These are phyloP conservation scores for Rousettus madagascariensis DNA, from an alignment of 2,797 vertebrate genomes.

Conservation along the genomic window DNA sequence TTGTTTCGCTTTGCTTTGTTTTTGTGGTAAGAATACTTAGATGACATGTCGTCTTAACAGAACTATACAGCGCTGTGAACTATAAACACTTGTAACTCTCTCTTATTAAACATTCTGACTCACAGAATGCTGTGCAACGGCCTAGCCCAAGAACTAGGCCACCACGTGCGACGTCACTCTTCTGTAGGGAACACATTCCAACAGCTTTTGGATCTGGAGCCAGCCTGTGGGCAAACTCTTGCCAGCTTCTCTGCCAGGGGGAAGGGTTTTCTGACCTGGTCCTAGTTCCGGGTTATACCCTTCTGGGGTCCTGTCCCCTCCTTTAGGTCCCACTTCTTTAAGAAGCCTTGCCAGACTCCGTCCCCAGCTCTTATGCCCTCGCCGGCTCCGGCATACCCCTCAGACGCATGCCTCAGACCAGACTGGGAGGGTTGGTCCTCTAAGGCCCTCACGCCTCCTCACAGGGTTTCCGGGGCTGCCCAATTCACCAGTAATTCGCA, in stretches of 20 bases:
- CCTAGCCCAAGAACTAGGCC: neutral
- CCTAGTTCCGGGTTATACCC: neutral
- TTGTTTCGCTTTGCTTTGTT: neutral
- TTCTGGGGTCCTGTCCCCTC: neutral
- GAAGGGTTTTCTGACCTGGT: neutral
- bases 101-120: neutral
- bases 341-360: neutral
- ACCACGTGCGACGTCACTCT: neutral
- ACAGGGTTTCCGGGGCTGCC: neutral
- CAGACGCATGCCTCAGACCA: neutral
- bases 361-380: neutral
- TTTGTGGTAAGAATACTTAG: neutral
- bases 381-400: neutral
- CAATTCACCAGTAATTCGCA: conserved; percentile 23
- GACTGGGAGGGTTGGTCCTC: neutral
- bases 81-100: neutral
- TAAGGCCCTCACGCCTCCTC: neutral
- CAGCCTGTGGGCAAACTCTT: neutral
- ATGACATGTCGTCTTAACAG: neutral
- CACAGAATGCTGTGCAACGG: neutral
- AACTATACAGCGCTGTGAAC: neutral
- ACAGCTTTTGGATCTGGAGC: neutral
- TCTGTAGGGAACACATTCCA: neutral
- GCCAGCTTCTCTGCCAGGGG: neutral
- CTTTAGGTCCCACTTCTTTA: neutral